phyloP scores from a whole-genome alignment of 2,113 vertebrate genomes.

The Entelurus aequoreus region DNA sequence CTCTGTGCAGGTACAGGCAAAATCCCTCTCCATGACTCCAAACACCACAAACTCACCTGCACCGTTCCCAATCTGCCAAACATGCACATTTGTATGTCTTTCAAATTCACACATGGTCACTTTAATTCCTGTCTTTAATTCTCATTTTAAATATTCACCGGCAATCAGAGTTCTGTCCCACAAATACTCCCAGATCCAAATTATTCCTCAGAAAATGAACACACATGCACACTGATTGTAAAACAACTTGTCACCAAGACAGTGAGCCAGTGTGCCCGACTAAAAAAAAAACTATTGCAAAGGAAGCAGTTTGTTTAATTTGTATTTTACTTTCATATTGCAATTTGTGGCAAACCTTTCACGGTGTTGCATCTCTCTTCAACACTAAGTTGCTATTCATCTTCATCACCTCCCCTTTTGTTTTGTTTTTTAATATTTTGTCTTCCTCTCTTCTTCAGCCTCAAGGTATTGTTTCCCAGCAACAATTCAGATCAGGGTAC shows the following conservation, averaged over 20 bases:
- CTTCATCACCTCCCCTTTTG: slow-evolving; percentile 20
- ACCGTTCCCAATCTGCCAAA: slow-evolving; percentile 13
- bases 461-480: slow-evolving; percentile 1
- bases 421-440: neutral
- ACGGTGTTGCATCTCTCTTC: no score
- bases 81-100: slow-evolving; percentile 8
- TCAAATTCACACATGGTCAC: slow-evolving; percentile 3
- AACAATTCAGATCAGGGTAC: slow-evolving; percentile 24
- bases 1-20: neutral
- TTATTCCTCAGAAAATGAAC: slow-evolving; percentile 60
- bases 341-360: neutral
- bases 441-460: slow-evolving; percentile 32
- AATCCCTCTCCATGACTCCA: slow-evolving; percentile 12
- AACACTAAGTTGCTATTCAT: slow-evolving; percentile 37
- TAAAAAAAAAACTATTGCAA: slow-evolving; percentile 3
- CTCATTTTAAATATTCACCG: slow-evolving; percentile 1
- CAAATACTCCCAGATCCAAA: slow-evolving; percentile 49
- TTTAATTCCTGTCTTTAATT: slow-evolving; percentile 17
- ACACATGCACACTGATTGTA: slow-evolving; percentile 13
- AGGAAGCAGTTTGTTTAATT: slow-evolving; percentile 13
- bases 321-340: slow-evolving; percentile 9
- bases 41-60: slow-evolving; percentile 19
- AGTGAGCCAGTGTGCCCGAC: slow-evolving; percentile 8
- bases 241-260: slow-evolving; percentile 30
- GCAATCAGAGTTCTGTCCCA: slow-evolving; percentile 13